Conservation (phyloP, 2,797 vertebrate species). For the Steatocranus sp. region DNA sequence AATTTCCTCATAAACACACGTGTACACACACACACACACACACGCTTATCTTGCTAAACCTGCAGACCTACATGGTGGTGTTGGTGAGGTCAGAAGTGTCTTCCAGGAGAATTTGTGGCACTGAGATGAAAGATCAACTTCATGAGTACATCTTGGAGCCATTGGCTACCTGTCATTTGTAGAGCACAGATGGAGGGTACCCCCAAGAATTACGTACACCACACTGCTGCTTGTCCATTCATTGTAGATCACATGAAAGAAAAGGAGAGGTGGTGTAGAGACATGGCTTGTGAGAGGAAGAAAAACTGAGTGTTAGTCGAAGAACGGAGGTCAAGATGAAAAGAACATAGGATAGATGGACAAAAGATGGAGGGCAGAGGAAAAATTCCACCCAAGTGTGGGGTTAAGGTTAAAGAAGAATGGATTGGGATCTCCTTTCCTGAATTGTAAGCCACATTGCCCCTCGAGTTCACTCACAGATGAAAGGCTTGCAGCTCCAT, state of each 20-base stretch:
- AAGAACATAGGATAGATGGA: conserved; percentile 26
- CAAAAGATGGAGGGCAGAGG: background rate
- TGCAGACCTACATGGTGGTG: conserved; percentile 7
- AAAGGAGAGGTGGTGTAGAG: background rate
- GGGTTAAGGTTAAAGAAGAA: background rate
- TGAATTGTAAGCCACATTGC: conserved; percentile 25
- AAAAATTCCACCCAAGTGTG: background rate
- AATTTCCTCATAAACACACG: background rate
- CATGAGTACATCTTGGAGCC: conserved; percentile 55
- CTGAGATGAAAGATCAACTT: conserved; percentile 35
- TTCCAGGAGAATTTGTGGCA: conserved; percentile 40
- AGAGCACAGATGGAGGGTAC: conserved; percentile 25
- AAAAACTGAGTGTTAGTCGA: conserved; percentile 16
- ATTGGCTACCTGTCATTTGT: conserved; percentile 41
- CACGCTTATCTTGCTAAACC: background rate
- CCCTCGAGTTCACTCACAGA: conserved; percentile 25
- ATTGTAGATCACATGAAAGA: conserved; percentile 42
- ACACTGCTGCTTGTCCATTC: background rate
- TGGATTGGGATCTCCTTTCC: conserved; percentile 18
- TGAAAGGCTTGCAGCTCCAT: conserved; percentile 42
- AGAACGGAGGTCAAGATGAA: conserved; percentile 27
- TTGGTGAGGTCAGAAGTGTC: conserved; percentile 33
- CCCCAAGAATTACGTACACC: conserved; percentile 1
- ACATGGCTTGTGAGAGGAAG: background rate
- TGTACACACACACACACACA: background rate